phyloP scores from a whole-genome alignment of 2,113 vertebrate species.

The Proteles cristata region DNA sequence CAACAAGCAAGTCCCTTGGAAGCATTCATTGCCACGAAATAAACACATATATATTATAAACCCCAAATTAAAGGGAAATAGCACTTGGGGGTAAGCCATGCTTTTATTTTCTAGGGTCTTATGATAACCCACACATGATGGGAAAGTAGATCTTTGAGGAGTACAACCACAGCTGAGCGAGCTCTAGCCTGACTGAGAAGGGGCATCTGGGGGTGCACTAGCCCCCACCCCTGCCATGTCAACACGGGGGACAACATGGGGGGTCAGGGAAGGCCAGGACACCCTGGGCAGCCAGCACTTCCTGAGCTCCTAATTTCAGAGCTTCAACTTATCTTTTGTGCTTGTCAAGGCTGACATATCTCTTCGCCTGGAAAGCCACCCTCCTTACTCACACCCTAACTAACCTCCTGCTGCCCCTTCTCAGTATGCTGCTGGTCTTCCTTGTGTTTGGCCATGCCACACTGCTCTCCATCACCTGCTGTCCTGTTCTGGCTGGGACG shows the following conservation, averaged over 20 bases:
- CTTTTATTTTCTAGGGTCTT: constrained; percentile 65
- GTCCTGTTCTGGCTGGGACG: background rate
- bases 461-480: too few species aligned
- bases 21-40: constrained; percentile 56
- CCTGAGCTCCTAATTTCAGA: background rate
- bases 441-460: too few species aligned
- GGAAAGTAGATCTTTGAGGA: background rate
- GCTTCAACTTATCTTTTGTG: background rate
- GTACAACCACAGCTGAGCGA: background rate
- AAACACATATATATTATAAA: constrained; percentile 67
- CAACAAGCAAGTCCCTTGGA: constrained; percentile 52
- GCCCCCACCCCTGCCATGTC: background rate
- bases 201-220: background rate
- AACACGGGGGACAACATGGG: too few species aligned
- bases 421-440: background rate
- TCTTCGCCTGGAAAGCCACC: background rate
- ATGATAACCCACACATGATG: constrained; percentile 12
- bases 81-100: constrained; percentile 54
- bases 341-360: background rate
- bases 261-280: background rate
- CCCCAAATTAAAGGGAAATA: constrained; percentile 72
- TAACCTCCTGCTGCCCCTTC: background rate
- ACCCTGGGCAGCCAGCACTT: background rate
- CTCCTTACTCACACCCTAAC: background rate
- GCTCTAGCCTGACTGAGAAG: too few species aligned